Conservation (phyloP, 2,113 vertebrate species). For the Thymallus thymallus region DNA sequence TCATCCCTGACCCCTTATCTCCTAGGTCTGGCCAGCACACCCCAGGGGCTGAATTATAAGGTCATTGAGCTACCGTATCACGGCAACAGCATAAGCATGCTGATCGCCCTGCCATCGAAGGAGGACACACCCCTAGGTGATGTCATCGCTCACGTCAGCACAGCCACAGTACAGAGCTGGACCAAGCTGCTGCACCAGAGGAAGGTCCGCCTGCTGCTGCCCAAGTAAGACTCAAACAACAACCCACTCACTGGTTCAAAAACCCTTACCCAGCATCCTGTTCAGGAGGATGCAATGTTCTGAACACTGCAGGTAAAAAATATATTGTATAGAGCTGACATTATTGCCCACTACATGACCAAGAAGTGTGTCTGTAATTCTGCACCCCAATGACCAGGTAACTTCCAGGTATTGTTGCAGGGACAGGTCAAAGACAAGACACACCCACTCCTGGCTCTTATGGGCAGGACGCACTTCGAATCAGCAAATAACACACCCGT, state of each 20-base stretch:
- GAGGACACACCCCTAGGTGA: conserved; percentile 77
- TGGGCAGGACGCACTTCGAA: background rate
- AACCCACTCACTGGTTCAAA: background rate
- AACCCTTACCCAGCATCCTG: background rate
- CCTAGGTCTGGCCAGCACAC: conserved; percentile 83
- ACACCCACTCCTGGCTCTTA: conserved; percentile 29
- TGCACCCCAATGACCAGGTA: conserved; percentile 56
- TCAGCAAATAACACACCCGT: background rate
- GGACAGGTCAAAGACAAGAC: background rate
- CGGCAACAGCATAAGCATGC: conserved; percentile 87
- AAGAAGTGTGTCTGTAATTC: conserved; percentile 85
- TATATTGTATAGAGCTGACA: conserved; percentile 62
- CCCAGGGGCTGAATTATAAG: conserved; percentile 82
- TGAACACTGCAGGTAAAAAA: too few species aligned
- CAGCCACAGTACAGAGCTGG: conserved; percentile 87
- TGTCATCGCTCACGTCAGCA: conserved; percentile 88
- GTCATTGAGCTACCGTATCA: conserved; percentile 93
- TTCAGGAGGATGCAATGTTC: too few species aligned
- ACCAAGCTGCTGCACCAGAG: conserved; percentile 80
- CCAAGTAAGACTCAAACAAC: conserved; percentile 79
- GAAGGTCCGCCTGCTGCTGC: conserved; percentile 86
- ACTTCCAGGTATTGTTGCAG: conserved; percentile 78
- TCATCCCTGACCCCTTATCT: conserved; percentile 25
- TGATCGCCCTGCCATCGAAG: conserved; percentile 83
- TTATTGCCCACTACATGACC: conserved; percentile 89